Conservation (phyloP, 2,797 vertebrate genomes). For the Cephalopachus bancanus region DNA sequence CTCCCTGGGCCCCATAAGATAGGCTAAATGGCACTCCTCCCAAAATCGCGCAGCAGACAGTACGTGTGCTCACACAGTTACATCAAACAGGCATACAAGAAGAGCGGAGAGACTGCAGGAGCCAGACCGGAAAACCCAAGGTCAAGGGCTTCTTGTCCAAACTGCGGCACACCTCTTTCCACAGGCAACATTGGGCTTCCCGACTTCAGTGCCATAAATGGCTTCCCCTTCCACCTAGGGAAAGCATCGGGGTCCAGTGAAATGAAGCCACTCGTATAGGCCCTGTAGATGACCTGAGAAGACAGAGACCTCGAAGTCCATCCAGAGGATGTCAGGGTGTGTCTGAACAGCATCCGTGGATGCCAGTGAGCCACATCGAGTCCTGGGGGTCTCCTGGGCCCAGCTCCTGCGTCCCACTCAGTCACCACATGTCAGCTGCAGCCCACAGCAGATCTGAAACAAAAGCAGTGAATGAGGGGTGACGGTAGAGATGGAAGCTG, state of each 20-base stretch:
- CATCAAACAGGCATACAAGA: rapidly evolving
- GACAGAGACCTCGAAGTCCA: neutral
- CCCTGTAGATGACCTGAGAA: neutral
- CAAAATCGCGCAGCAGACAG: too few species aligned
- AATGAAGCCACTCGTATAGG: neutral
- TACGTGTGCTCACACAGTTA: rapidly evolving
- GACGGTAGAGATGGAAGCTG: neutral
- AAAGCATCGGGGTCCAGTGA: neutral
- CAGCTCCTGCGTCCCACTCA: too few species aligned
- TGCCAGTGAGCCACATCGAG: neutral
- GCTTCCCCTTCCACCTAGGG: neutral
- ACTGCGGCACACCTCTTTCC: neutral
- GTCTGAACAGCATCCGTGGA: neutral
- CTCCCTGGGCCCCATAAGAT: neutral
- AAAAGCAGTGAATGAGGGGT: neutral
- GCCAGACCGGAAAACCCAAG: neutral
- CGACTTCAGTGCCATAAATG: neutral
- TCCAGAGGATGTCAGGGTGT: neutral
- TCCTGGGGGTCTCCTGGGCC: neutral
- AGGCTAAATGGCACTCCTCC: neutral
- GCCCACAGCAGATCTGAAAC: neutral
- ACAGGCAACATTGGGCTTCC: neutral
- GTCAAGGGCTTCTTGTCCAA: neutral
- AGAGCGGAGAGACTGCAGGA: neutral
- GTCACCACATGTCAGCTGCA: neutral